Evolutionary conservation across 2,888 invertebrate species (phyloP), one percentile per base, ranked within the genome.

Genomic region (Biston stratarius): DNA sequence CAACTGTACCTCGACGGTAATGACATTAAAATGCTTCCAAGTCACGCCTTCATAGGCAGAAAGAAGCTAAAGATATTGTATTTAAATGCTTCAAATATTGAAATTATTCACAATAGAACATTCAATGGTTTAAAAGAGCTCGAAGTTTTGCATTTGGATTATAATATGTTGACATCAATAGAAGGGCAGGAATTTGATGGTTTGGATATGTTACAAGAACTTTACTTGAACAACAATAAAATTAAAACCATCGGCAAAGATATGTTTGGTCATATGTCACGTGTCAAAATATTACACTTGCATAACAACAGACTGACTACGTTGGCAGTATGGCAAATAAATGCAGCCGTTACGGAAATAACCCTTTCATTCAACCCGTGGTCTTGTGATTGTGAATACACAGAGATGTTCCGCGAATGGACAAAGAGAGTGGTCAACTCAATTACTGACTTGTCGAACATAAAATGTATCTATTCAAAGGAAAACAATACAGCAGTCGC

Each of bases 1-100:
- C 96, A 97, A 84, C 94, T 98, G 74, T 97, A 97, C 83, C 94
- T 98, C 71, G 97, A 97, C 86, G 97, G 97, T 72, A 97, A 98
- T 88, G 95, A 97, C 85, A 94, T 98, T 77, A 95, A 96, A 79
- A 94, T 95, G 65, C 94, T 98, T 63, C 95, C 96, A 74, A 96
- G 97, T 87, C 97, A 97, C 90, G 96, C 97, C 49, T 98, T 98
- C 88, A 97, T 98, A 77, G 98, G 97, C 6, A 95, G 97, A 74
- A 97, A 97, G 90, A 95, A 96, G 77, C 92, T 97, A 68, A 96
- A 96, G 83, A 95, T 96, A 70, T 88, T 97, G 60, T 97, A 96
- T 86, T 90, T 97, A 71, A 97, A 97, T 86, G 95, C 96, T 58
- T 97, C 97, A 38, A 96, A 96, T 81, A 96, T 97, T 78, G 96